Percentiles rank a stretch among this genome's conserved stretches.
phyloP scores from a whole-genome alignment of 2,888 invertebrate genomes.

The Cantharis flavilabris region DNA sequence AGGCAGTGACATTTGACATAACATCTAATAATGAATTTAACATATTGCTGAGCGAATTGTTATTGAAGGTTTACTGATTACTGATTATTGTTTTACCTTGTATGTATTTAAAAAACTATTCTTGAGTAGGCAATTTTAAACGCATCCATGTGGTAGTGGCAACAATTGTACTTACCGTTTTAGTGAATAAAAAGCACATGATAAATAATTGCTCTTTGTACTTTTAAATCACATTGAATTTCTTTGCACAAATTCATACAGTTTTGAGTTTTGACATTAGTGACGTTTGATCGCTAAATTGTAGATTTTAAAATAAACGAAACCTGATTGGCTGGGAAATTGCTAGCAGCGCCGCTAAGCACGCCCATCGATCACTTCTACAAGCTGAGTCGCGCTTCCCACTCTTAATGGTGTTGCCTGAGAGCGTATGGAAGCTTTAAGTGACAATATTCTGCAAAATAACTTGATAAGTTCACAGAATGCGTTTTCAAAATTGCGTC shows the following conservation, averaged over 20 bases:
- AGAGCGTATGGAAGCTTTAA: background rate
- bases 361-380: background rate
- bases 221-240: background rate
- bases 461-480: background rate
- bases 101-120: background rate
- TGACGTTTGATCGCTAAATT: background rate
- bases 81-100: background rate
- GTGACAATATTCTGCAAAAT: too few species aligned
- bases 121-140: background rate
- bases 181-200: background rate
- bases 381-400: background rate
- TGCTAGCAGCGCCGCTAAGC: background rate
- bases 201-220: background rate
- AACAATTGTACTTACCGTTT: background rate
- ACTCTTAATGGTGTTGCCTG: background rate
- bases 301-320: background rate
- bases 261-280: background rate
- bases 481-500: background rate
- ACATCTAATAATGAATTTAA: constrained; percentile 35
- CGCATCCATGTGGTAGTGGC: background rate
- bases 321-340: background rate
- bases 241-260: background rate
- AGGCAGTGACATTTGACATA: constrained; percentile 41
- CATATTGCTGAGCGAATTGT: constrained; percentile 39
- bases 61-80: constrained; percentile 17